Base-by-base conservation (phyloP, 2,113 vertebrate species). In the Pogonocichla stellata region DNA sequence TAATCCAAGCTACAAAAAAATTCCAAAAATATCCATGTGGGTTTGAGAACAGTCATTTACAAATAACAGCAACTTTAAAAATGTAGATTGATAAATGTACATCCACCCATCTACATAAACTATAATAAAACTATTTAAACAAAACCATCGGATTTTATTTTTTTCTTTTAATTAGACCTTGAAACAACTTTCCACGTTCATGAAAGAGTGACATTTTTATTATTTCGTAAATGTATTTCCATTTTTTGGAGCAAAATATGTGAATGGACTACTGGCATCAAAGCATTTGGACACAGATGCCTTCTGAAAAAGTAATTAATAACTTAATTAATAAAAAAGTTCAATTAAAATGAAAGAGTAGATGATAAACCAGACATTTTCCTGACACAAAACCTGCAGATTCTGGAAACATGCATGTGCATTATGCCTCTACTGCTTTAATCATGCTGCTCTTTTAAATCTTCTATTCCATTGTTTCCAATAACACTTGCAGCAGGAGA, bases 71-170 rank as follows among this genome's bases (percentile, higher is more conserved):
- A 70, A 70, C 23, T 75, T 47, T 1, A 14, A 86, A 83, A 73
- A 67, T 19, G 5, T 6, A 50, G 26, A 53, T 0, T n/a, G 33
- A 69, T 42, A 24, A 38, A 19, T 8, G 6, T 28, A n/a, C 19
- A 17, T 5, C 6, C 2, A 1, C 2, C 10, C 31, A 53, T n/a
- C 4, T 29, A 84, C 16, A 53, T 4, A 54, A 5, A 20, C 17
- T 80, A 5, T 1, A 17, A 8, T 7, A 3, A 8, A 92, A 70
- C 16, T 43, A 58, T 12, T 86, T 56, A 60, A 71, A 84, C 18
- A 23, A 74, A 80, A 72, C 2, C 4, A 67, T 0, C 45, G 6
- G 3, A 29, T 33, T 48, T 33, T 36, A 4, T 12, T 29, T 45
- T 42, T 84, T 51, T 6, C 1, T 71, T 53, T 61, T 38, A 79